Percentiles rank a stretch among this genome's conserved stretches.
Evolutionary conservation across 2,113 vertebrate genomes (phyloP).

Genomic region (Carassius carassius): DNA sequence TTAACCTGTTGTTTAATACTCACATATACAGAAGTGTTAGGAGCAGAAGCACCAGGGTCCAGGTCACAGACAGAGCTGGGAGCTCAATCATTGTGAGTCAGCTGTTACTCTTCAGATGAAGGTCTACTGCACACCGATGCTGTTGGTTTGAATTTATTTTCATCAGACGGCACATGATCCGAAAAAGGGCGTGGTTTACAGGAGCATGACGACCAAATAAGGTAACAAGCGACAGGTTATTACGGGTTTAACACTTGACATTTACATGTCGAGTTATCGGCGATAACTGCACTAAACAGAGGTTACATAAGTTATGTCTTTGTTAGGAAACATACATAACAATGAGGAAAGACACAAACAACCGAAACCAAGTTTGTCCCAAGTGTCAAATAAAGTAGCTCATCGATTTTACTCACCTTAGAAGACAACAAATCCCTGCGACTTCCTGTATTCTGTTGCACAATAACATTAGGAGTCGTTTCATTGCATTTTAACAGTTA

Average conservation of each 20-base stretch:
- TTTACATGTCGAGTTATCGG: background rate
- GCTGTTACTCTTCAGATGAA: background rate
- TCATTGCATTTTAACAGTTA: background rate
- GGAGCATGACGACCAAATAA: background rate
- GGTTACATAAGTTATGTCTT: background rate
- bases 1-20: slow-evolving; percentile 21
- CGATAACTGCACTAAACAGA: background rate
- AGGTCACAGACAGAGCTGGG: slow-evolving; percentile 48
- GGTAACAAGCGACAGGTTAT: background rate
- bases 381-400: background rate
- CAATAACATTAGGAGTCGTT: background rate
- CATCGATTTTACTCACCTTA: background rate
- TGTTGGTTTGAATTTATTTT: background rate
- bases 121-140: background rate
- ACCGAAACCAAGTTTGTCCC: background rate
- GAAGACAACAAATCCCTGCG: background rate
- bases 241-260: background rate
- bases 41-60: slow-evolving; percentile 50
- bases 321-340: background rate
- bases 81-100: slow-evolving; percentile 34
- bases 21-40: slow-evolving; percentile 52
- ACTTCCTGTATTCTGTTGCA: background rate
- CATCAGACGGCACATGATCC: background rate
- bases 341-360: background rate
- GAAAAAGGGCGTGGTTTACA: background rate